Conservation (phyloP, 2,888 invertebrate species). For the Latrodectus elegans region DNA sequence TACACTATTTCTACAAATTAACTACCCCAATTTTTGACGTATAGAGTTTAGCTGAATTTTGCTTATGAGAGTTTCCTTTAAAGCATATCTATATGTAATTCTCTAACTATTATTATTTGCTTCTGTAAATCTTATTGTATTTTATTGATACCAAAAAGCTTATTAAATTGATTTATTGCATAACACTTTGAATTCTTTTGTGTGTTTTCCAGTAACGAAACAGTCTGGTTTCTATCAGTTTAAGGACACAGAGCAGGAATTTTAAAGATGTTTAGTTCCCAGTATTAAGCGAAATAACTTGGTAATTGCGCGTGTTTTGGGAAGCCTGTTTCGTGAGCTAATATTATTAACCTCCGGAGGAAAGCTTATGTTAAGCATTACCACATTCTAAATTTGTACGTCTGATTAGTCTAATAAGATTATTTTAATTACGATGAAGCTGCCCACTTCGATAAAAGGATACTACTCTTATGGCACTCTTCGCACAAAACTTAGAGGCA, state of each 20-base stretch:
- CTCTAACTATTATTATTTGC: no score
- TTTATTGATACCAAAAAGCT: no score
- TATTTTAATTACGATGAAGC: conserved; percentile 64
- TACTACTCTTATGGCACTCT: conserved; percentile 40
- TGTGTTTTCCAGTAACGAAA: no score
- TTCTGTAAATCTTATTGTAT: no score
- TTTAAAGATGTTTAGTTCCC: conserved; percentile 19
- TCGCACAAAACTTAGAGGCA: conserved; percentile 42
- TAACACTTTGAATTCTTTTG: no score
- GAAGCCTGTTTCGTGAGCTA: conserved; percentile 19
- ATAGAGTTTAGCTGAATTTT: no score
- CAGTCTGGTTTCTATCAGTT: conserved; percentile 16
- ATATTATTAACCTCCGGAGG: conserved; percentile 61
- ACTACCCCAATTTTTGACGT: no score
- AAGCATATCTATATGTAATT: no score
- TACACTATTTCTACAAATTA: no score
- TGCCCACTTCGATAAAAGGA: conserved; percentile 56
- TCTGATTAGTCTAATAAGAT: conserved; percentile 66
- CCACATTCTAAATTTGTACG: conserved; percentile 63
- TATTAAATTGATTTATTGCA: no score
- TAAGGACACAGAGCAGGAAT: conserved; percentile 20
- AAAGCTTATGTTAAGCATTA: conserved; percentile 47
- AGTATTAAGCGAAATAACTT: conserved; percentile 39
- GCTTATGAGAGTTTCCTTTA: no score
- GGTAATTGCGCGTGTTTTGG: conserved; percentile 52